These are phyloP conservation scores for Athalia rosae DNA, from an alignment of 2,888 invertebrate genomes.

Conservation along the genomic window DNA sequence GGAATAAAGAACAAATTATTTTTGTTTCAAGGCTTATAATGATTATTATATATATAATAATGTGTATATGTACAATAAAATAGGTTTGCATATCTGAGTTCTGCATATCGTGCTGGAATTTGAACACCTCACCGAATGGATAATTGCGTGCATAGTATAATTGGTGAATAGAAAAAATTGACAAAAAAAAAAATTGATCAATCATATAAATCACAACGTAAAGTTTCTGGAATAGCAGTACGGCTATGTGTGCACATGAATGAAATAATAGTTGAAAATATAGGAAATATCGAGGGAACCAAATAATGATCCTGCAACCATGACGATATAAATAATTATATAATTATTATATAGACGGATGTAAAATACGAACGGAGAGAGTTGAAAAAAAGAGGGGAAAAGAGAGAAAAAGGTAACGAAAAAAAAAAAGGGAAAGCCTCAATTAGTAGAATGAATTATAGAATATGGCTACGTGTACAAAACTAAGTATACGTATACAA, in stretches of 20 bases:
- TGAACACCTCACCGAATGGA: too few relatives aligned
- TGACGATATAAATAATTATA: neutral
- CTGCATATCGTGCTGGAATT: too few relatives aligned
- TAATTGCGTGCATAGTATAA: too few relatives aligned
- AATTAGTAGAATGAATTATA: slow-evolving; percentile 6
- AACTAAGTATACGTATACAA: neutral
- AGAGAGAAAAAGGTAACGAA: neutral
- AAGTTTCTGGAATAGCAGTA: slow-evolving; percentile 36
- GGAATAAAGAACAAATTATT: too few relatives aligned
- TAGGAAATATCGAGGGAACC: neutral
- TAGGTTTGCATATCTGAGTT: too few relatives aligned
- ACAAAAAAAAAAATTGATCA: neutral
- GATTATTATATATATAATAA: too few relatives aligned
- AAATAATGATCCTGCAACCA: neutral
- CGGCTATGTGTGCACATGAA: slow-evolving; percentile 6
- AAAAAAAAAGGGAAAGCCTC: neutral
- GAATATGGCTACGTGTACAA: neutral
- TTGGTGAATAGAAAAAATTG: too few relatives aligned
- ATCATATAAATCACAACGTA: neutral
- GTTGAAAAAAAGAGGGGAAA: neutral
- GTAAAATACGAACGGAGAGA: neutral
- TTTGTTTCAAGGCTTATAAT: too few relatives aligned
- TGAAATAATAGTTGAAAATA: neutral
- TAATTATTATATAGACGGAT: slow-evolving; percentile 4
- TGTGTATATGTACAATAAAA: too few relatives aligned